A percentile compares a stretch with the other conserved stretches of the same genome.
phyloP scores from a whole-genome alignment of 2,797 vertebrate species.

The Sebastes diaconus region DNA sequence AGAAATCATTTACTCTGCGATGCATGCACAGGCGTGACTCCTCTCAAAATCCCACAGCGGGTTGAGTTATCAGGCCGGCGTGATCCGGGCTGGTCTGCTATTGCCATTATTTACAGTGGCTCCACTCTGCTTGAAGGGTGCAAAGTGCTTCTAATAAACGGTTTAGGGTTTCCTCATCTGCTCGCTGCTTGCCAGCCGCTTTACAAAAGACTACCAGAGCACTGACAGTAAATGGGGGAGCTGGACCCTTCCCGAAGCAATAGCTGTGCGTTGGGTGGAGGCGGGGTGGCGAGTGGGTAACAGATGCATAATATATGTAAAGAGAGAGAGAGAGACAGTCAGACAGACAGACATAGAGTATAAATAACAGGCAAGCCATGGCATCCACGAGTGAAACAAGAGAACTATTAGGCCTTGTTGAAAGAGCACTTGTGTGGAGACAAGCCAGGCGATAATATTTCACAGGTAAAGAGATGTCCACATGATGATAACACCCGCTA shows the following conservation, averaged over 20 bases:
- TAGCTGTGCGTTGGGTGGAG: background rate
- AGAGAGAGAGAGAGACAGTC: constrained; percentile 19
- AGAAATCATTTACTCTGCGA: background rate
- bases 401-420: constrained; percentile 59
- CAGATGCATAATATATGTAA: constrained; percentile 21
- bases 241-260: constrained; percentile 30
- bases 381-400: constrained; percentile 61
- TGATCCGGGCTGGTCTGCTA: constrained; percentile 56
- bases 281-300: background rate
- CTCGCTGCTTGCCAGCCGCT: constrained; percentile 68
- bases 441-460: constrained; percentile 73
- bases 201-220: constrained; percentile 85
- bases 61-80: constrained; percentile 53
- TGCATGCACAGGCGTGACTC: constrained; percentile 37
- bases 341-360: constrained; percentile 42
- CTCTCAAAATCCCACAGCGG: constrained; percentile 35
- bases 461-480: constrained; percentile 73
- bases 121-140: constrained; percentile 82
- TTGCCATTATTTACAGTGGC: constrained; percentile 83
- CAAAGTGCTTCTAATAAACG: constrained; percentile 86
- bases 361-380: constrained; percentile 70
- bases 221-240: constrained; percentile 84
- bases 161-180: constrained; percentile 85
- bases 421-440: constrained; percentile 63
- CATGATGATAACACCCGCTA: constrained; percentile 51